Conservation (phyloP, 2,797 vertebrate species). For the Menidia menidia region DNA sequence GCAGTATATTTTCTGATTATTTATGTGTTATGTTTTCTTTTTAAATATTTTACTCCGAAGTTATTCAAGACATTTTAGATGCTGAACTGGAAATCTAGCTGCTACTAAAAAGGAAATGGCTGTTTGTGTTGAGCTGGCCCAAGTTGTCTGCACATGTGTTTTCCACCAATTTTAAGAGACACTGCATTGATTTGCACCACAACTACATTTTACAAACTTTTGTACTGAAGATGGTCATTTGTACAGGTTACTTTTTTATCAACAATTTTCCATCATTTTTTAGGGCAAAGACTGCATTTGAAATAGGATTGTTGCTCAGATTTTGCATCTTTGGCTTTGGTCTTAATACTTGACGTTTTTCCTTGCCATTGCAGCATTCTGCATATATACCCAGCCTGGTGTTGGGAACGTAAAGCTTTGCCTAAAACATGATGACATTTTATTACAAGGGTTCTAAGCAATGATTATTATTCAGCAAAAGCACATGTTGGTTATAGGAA, state of each 20-base stretch:
- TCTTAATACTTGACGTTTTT: conserved; percentile 67
- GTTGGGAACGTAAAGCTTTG: conserved; percentile 77
- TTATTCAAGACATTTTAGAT: conserved; percentile 63
- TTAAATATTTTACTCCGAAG: conserved; percentile 45
- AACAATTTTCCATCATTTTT: conserved; percentile 75
- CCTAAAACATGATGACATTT: conserved; percentile 70
- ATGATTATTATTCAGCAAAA: conserved; percentile 62
- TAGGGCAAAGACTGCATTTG: conserved; percentile 77
- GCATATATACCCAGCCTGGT: conserved; percentile 79
- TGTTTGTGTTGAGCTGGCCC: conserved; percentile 73
- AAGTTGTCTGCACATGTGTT: conserved; percentile 73
- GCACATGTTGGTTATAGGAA: conserved; percentile 71
- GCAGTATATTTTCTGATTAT: conserved; percentile 76
- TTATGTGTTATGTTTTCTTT: conserved; percentile 68
- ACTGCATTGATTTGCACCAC: conserved; percentile 80
- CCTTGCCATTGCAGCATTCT: conserved; percentile 71
- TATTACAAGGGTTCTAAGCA: conserved; percentile 68
- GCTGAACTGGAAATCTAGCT: conserved; percentile 85
- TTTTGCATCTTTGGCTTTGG: conserved; percentile 81
- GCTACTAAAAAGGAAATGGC: conserved; percentile 76
- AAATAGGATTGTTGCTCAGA: conserved; percentile 85
- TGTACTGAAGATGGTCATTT: conserved; percentile 84
- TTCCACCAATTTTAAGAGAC: conserved; percentile 60
- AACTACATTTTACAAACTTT: conserved; percentile 85
- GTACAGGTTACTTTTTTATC: conserved; percentile 84